Evolutionary conservation across 2,113 vertebrate species (phyloP).

Genomic region (Gnathonemus echidnorhynchus): DNA sequence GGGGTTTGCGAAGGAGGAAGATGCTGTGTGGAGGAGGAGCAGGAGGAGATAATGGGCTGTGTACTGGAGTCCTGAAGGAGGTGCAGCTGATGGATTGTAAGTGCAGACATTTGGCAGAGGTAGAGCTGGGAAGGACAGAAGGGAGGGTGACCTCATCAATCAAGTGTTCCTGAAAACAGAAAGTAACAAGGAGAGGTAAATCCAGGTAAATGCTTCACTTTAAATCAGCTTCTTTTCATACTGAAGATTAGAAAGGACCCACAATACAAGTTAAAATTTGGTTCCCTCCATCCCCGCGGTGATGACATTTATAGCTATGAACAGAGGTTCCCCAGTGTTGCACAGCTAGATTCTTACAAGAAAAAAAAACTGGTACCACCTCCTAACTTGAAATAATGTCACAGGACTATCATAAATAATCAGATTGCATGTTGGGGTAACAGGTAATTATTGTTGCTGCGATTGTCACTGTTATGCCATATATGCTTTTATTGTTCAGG

Average conservation of each 20-base stretch:
- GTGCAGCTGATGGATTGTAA: conserved; percentile 23
- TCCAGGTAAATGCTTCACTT: neutral
- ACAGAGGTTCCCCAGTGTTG: neutral
- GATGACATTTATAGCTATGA: neutral
- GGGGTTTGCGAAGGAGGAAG: neutral
- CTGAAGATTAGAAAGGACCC: neutral
- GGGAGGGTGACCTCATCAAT: conserved; percentile 14
- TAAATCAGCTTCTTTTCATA: neutral
- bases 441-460: neutral
- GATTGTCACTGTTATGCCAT: neutral
- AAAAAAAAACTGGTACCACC: neutral
- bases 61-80: neutral
- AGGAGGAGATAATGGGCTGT: neutral
- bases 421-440: neutral
- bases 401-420: neutral
- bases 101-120: conserved; percentile 10
- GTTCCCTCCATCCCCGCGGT: neutral
- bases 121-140: neutral
- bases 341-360: neutral
- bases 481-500: neutral
- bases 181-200: neutral
- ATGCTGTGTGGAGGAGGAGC: neutral
- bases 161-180: neutral
- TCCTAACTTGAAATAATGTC: neutral
- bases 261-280: neutral